Evolutionary conservation across 2,888 invertebrate genomes (phyloP), one percentile per base, ranked within the genome.

Genomic region (Dusona sp.): DNA sequence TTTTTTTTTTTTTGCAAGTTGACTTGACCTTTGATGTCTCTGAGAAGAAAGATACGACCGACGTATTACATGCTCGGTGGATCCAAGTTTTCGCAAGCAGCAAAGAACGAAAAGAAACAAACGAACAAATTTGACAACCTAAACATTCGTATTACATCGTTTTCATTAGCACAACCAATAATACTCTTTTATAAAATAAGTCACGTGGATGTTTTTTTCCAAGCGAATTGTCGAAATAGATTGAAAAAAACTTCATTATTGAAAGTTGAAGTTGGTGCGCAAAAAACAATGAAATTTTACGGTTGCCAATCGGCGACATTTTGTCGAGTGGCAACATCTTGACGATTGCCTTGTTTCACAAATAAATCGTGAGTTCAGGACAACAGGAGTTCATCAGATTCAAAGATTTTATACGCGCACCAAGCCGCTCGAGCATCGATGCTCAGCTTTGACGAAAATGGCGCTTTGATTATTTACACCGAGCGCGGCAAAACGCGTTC

Each of bases 401-500:
- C 61, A 16, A 16, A 29, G 25, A 61, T 29, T 16, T 16, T 2
- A 61, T 6, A 29, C 29, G 16, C 29, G 29, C 29, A 29, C 16
- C 29, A 61, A 61, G 29, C 29, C 6, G 16, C 29, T 16, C 6
- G 61, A 61, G 61, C 16, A 29, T 6, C 61, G 29, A 61, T 61
- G 4, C 25, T 61, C 29, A 61, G 25, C 57, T 25, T 6, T 16
- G n/a, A 65, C 11, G n/a, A n/a, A 70, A 75, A 82, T 45, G 19
- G 64, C 68, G 64, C 57, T 80, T 70, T 83, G 68, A 79, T 85
- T 85, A 83, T 87, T 83, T 85, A 83, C 85, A 87, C 48, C 70
- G 67, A 79, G 67, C 79, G 54, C 29, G 48, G 13, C 45, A 25
- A 64, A 74, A 57, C 42, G 25, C 78, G 80, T 68, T 75, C 79